Percentiles rank a stretch among this genome's conserved stretches.
phyloP scores from a whole-genome alignment of 2,888 invertebrate species.

The Hemithea aestivaria region DNA sequence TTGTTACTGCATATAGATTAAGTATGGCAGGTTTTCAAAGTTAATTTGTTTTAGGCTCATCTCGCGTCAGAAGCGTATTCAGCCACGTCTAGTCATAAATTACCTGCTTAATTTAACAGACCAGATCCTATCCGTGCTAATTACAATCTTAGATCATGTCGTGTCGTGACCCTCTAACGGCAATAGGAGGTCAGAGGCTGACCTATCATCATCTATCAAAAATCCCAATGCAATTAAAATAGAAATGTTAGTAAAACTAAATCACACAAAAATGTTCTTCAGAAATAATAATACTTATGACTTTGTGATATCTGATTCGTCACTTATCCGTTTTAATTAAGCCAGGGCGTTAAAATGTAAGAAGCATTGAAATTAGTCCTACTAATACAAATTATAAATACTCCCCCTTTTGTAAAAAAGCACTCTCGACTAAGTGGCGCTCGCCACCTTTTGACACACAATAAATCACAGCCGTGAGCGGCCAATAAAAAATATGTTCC shows the following conservation, averaged over 20 bases:
- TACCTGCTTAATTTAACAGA: conserved; percentile 12
- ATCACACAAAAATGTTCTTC: too few relatives aligned
- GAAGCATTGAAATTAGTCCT: conserved; percentile 36
- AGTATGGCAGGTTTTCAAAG: neutral
- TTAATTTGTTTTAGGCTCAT: conserved; percentile 6
- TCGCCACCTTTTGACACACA: conserved; percentile 78
- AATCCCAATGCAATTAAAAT: too few relatives aligned
- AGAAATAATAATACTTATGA: too few relatives aligned
- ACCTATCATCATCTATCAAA: too few relatives aligned
- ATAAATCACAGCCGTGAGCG: conserved; percentile 76
- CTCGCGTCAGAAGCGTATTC: conserved; percentile 14
- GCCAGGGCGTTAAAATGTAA: conserved; percentile 21
- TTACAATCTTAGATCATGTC: conserved; percentile 17
- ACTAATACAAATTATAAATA: conserved; percentile 55
- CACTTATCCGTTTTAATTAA: conserved; percentile 17
- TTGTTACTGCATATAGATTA: conserved; percentile 1
- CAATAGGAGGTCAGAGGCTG: too few relatives aligned
- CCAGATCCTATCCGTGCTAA: conserved; percentile 18
- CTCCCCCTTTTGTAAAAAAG: conserved; percentile 57
- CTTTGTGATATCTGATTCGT: neutral
- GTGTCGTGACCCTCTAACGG: conserved; percentile 7
- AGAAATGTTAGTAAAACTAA: too few relatives aligned
- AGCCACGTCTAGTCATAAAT: conserved; percentile 9
- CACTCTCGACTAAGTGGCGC: conserved; percentile 73
- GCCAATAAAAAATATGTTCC: conserved; percentile 78